Evolutionary conservation across 2,113 vertebrate genomes (phyloP), one percentile per base, ranked within the genome.

Genomic region (Mystacornis crossleyi): DNA sequence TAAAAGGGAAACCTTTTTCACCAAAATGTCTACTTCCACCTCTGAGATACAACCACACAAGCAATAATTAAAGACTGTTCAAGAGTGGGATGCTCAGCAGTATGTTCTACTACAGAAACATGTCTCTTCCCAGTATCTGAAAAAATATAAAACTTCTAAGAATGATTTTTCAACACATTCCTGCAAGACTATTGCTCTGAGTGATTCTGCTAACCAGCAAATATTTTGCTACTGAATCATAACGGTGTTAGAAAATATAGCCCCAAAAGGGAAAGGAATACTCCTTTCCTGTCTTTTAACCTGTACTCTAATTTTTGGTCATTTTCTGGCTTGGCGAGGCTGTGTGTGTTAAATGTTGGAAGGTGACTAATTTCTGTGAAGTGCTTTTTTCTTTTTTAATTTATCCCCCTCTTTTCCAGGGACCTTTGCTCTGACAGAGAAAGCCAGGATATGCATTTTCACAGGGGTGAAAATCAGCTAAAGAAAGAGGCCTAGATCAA

Each of bases 281-380:
- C 78, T 42, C 24, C 33, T 86, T 74, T 97, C 94, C 70, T 20
- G 65, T 90, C 86, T 97, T 96, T 90, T 94, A 77, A 72, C 43
- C 47, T 38, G 31, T 93, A 91, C 72, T 81, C 45, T 71, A 79
- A 65, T 61, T 54, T 73, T 79, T 94, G 58, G 34, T 85, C 19
- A 17, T 66, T 88, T 93, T 89, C 78, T 92, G 55, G 13, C 53
- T 91, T 93, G 51, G 36, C 67, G 51, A 23, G 38, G 28, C 28
- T 57, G 6, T 57, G 9, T 28, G 16, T 62, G 15, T 47, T 73
- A 62, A 74, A 50, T 14, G 4, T 38, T 48, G 5, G 38, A 69
- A 88, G 62, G 9, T 26, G 21, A 31, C 25, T 91, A 1, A 70
- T 89, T 96, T 91, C 83, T 95, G 50, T 86, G 84, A 84, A 95